Evolutionary conservation across 2,888 invertebrate species (phyloP), one percentile per base, ranked within the genome.

Genomic region (Torymus auratus): DNA sequence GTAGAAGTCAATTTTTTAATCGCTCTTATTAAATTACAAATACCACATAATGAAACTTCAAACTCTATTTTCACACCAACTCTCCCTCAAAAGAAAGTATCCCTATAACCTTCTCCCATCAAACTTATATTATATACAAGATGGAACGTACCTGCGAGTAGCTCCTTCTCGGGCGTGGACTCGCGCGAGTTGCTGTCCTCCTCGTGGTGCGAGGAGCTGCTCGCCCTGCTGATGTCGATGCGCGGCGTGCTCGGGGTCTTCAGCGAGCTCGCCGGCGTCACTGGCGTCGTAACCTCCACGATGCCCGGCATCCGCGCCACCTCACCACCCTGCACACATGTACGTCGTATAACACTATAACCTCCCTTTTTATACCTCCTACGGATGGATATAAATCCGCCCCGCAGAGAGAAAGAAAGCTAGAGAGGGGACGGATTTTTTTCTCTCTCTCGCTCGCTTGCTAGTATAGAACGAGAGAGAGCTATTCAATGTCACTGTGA

Each of bases 191-290:
- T 88, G 82, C 89, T 89, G 86, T 96, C 96, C 86, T 96, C 96
- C 86, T 92, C 92, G 89, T 96, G 96, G 87, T 97, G 96, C 56
- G 96, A 96, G 79, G 96, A 96, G 90, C 96, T 96, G 88, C 96
- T 96, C 5, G 97, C 97, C 85, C 97, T 94, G 84, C 96, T 97
- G 89, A 97, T 96, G 92, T 97, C 97, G 86, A 97, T 97, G 87
- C 97, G 94, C 23, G 97, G 97, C 72, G 96, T 95, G 84, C 94
- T 93, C 20, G 96, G 95, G 65, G 95, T 94, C 85, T 93, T 93
- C 61, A 93, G 89, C 81, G 91, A 89, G 83, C 88, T 89, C 76
- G 88, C 88, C 83, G 90, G 88, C 83, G 89, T 89, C 72, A 88
- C 87, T 79, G 89, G 89, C 73, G 88, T 89, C 83, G 88, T 88